Base-by-base conservation (phyloP, 2,113 vertebrate species). In the Capreolus pygargus region DNA sequence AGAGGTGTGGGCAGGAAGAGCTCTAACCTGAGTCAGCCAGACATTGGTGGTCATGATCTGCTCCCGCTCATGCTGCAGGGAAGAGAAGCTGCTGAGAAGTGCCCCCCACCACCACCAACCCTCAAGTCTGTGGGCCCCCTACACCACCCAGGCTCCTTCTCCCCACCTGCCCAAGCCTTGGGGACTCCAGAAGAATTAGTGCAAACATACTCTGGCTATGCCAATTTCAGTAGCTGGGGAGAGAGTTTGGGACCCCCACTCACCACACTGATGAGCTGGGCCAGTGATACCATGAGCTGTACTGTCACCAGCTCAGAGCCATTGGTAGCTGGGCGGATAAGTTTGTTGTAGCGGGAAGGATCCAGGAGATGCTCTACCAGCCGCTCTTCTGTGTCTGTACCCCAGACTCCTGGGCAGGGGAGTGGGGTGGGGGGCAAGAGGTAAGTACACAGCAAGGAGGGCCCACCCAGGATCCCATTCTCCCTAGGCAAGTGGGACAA, bases 261-360 rank as follows among this genome's bases (percentile, higher is more conserved):
- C 98, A 99, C 99, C 99, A 99, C 99, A 0, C 99, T 99, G 98
- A 99, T 99, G 94, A 99, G 99, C 95, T 99, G 99, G 0, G 99
- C 99, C 98, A 99, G 86, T 0, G 99, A 99, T 61, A 99, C 99
- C 99, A 99, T 99, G 79, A 99, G 99, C 98, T 99, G 99, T 39
- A 99, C 99, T 0, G 99, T 99, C 81, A 99, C 99, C 98, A 99
- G 98, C 98, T 99, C 99, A 0, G 99, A 99, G 97, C 99, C 99
- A 7, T 99, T 99, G 92, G 99, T 99, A 0, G 99, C 99, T 0
- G 99, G 99, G 5, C 99, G 99, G 98, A 99, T 99, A 92, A 99
- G 99, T 93, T 99, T 99, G 98, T 99, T 99, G 98, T 99, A 99
- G 86, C 99, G 99, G 0, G 99, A 98, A 0, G 99, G 99, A 91